A percentile compares a stretch with the other conserved stretches of the same genome.
Evolutionary conservation across 2,888 invertebrate genomes (phyloP).

Genomic region (Dinocampus coccinellae): DNA sequence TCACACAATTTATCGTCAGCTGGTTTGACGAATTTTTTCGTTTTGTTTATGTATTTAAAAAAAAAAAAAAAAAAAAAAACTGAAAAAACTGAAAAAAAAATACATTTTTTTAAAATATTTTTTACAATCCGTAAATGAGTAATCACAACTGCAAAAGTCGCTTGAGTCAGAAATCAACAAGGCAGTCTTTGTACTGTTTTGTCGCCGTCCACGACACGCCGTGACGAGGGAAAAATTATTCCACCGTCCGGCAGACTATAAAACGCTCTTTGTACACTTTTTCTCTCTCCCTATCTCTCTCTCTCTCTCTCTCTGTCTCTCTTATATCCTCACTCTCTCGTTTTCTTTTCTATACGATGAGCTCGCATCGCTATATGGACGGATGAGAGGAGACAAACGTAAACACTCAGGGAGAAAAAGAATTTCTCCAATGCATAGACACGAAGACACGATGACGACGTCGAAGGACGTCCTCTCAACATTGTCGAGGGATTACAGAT

Average conservation of each 20-base stretch:
- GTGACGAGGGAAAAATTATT: slow-evolving; percentile 58
- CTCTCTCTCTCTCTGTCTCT: no score
- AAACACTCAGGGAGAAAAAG: slow-evolving; percentile 55
- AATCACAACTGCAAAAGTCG: slow-evolving; percentile 26
- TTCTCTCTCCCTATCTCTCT: slow-evolving; percentile 19
- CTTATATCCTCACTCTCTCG: slow-evolving; percentile 23
- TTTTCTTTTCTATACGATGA: background rate
- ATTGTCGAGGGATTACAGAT: slow-evolving; percentile 19
- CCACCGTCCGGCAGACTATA: slow-evolving; percentile 62
- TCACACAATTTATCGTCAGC: slow-evolving; percentile 5
- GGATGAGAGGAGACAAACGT: slow-evolving; percentile 60
- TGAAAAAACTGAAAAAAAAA: no score
- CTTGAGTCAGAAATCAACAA: slow-evolving; percentile 61
- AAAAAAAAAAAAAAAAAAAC: no score
- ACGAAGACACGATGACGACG: slow-evolving; percentile 32
- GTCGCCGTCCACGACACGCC: slow-evolving; percentile 63
- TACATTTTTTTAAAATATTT: slow-evolving; percentile 9
- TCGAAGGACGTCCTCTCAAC: slow-evolving; percentile 31
- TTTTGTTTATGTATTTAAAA: slow-evolving; percentile 1
- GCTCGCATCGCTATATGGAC: background rate
- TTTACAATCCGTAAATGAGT: slow-evolving; percentile 30
- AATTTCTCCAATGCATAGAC: slow-evolving; percentile 22
- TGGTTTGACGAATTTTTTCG: slow-evolving; percentile 23
- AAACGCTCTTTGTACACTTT: slow-evolving; percentile 64
- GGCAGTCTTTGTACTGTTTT: slow-evolving; percentile 65